phyloP scores from a whole-genome alignment of 2,797 vertebrate species.

The Novumbra hubbsi region DNA sequence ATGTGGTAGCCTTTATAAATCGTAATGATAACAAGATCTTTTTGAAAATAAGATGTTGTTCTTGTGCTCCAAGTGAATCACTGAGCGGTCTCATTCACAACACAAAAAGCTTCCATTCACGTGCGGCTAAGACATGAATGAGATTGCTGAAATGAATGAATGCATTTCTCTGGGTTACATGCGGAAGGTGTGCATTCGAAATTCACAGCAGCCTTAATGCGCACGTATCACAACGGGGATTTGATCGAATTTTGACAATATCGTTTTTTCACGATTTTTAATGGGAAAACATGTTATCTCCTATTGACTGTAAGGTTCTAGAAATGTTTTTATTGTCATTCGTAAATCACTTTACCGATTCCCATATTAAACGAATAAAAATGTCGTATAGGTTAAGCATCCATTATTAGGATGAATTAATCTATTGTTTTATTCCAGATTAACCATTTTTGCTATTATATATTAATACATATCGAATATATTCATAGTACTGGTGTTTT shows the following conservation, averaged over 20 bases:
- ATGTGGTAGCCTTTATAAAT: neutral
- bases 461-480: neutral
- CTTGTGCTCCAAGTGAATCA: neutral
- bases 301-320: neutral
- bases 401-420: neutral
- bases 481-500: too few relatives aligned
- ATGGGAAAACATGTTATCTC: neutral
- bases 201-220: too few relatives aligned
- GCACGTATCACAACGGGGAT: neutral
- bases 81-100: conserved; percentile 10
- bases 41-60: neutral
- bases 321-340: neutral
- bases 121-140: conserved; percentile 5
- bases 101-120: neutral
- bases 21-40: neutral
- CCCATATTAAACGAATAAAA: neutral
- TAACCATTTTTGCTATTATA: neutral
- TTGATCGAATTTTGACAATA: neutral
- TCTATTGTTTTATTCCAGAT: neutral
- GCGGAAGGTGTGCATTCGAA: neutral
- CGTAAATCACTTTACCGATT: neutral
- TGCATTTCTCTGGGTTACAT: neutral
- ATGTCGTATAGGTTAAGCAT: neutral
- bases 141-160: neutral
- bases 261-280: neutral